Conservation (phyloP, 2,888 invertebrate genomes). For the Acrobasis suavella region DNA sequence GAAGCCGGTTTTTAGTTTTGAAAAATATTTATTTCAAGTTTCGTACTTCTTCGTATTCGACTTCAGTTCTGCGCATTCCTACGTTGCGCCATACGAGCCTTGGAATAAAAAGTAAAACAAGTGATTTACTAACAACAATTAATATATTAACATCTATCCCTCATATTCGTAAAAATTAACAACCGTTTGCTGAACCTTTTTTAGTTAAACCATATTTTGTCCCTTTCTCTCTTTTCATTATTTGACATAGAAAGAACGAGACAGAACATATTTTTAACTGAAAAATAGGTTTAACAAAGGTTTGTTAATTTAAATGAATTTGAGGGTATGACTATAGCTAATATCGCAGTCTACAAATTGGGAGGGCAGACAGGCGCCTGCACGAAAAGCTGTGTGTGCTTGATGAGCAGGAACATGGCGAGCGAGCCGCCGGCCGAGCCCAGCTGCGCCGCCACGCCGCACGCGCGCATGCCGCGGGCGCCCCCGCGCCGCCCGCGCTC, state of each 20-base stretch:
- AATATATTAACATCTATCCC: constrained; percentile 11
- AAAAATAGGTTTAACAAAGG: no score
- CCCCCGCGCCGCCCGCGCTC: constrained; percentile 88
- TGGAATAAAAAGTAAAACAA: constrained; percentile 3
- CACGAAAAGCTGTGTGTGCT: constrained; percentile 83
- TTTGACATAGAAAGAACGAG: no score
- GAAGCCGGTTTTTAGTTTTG: no score
- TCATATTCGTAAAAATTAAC: no score
- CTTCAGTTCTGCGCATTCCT: no score
- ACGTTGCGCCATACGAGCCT: background rate
- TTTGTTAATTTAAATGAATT: no score
- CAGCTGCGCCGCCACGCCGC: constrained; percentile 88
- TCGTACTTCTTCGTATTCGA: no score
- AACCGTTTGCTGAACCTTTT: no score
- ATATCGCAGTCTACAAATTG: constrained; percentile 14
- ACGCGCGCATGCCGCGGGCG: constrained; percentile 88
- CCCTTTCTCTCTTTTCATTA: no score
- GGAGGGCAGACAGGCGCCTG: constrained; percentile 56
- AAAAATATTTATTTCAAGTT: no score
- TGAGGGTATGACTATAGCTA: constrained; percentile 3
- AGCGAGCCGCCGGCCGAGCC: constrained; percentile 91
- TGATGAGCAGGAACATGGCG: constrained; percentile 86
- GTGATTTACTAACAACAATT: background rate
- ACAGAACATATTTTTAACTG: no score
- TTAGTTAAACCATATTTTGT: no score